Conservation (phyloP, 2,113 vertebrate genomes). For the Rana temporaria region DNA sequence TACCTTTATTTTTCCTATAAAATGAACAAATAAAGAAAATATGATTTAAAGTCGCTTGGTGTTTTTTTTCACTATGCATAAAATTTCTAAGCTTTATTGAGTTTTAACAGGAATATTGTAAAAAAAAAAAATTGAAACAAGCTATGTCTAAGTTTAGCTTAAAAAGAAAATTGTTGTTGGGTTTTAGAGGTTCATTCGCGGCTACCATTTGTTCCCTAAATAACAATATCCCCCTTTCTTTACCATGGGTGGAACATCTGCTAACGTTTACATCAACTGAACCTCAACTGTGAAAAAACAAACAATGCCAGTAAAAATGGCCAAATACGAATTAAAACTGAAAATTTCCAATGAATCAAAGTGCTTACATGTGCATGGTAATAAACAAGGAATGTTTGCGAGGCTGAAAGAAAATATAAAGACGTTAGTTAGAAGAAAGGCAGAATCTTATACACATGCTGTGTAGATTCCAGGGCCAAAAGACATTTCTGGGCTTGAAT, state of each 20-base stretch:
- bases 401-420: conserved; percentile 20
- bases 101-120: too few species aligned
- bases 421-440: not conserved
- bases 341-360: conserved; percentile 33
- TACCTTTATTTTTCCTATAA: too few species aligned
- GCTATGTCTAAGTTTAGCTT: not conserved
- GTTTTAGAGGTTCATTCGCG: not conserved
- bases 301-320: conserved; percentile 40
- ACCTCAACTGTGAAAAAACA: conserved; percentile 29
- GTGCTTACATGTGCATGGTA: conserved; percentile 37
- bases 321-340: conserved; percentile 26
- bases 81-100: too few species aligned
- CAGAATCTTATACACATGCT: conserved; percentile 28
- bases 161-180: not conserved
- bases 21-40: too few species aligned
- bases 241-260: conserved; percentile 17
- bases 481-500: not conserved
- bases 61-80: too few species aligned
- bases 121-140: too few species aligned
- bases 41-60: too few species aligned
- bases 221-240: not conserved
- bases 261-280: conserved; percentile 30
- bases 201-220: conserved; percentile 20
- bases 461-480: conserved; percentile 2
- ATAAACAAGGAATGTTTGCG: conserved; percentile 38